phyloP scores from a whole-genome alignment of 2,797 vertebrate species.

The Simalia tracyae region DNA sequence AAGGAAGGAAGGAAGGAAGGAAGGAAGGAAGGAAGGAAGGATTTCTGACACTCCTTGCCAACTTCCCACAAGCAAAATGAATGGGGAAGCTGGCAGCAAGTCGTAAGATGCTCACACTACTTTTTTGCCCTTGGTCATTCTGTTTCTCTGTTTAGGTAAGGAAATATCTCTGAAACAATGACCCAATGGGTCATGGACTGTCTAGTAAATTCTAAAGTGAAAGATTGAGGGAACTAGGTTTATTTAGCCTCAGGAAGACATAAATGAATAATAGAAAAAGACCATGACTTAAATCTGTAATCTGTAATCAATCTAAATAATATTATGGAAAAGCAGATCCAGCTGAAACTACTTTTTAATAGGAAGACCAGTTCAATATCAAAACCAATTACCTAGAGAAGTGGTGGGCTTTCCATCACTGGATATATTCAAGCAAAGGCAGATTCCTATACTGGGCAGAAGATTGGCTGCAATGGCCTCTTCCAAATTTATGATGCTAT shows the following conservation, averaged over 20 bases:
- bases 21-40: no score
- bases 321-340: not conserved
- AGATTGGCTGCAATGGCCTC: not conserved
- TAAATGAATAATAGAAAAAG: not conserved
- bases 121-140: no score
- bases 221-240: not conserved
- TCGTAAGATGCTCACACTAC: no score
- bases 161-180: no score
- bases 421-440: not conserved
- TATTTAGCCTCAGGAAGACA: not conserved
- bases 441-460: not conserved
- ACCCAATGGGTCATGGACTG: no score
- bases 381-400: not conserved
- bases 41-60: no score
- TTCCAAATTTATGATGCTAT: not conserved
- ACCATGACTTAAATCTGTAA: not conserved
- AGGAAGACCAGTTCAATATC: not conserved
- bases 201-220: not conserved
- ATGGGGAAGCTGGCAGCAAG: no score
- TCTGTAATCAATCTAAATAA: not conserved
- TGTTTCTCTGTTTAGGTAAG: no score
- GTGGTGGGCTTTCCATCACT: not conserved
- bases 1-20: no score
- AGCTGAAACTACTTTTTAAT: not conserved
- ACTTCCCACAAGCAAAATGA: no score